Evolutionary conservation across 2,113 vertebrate genomes (phyloP).

Genomic region (Laticauda laticaudata): DNA sequence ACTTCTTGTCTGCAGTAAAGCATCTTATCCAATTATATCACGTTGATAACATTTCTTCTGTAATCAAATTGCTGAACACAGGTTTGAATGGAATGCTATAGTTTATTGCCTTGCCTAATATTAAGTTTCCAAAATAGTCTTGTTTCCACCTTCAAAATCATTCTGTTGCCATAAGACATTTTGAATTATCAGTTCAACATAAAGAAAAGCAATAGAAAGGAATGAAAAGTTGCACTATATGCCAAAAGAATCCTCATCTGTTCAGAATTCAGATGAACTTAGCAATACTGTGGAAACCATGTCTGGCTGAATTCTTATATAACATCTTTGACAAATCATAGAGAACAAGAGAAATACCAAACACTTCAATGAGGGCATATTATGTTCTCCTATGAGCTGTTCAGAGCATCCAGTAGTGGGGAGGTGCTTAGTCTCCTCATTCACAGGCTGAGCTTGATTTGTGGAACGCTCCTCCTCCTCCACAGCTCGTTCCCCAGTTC

Average conservation of each 20-base stretch:
- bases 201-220: not conserved
- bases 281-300: not conserved
- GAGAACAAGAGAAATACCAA: not conserved
- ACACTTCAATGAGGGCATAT: not conserved
- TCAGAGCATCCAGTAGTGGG: too few relatives aligned
- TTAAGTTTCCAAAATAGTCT: not conserved
- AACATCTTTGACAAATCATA: not conserved
- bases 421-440: too few relatives aligned
- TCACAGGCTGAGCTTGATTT: too few relatives aligned
- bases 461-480: too few relatives aligned
- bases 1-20: not conserved
- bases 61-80: not conserved
- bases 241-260: not conserved
- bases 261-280: not conserved
- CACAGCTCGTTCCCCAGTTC: too few relatives aligned
- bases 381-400: not conserved
- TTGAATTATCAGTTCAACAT: not conserved
- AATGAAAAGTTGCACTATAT: not conserved
- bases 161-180: not conserved
- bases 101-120: not conserved
- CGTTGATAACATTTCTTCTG: not conserved
- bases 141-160: not conserved
- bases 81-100: not conserved
- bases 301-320: not conserved
- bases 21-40: not conserved